Evolutionary conservation across 2,888 invertebrate species (phyloP).

Genomic region (Lamellibrachia columna): DNA sequence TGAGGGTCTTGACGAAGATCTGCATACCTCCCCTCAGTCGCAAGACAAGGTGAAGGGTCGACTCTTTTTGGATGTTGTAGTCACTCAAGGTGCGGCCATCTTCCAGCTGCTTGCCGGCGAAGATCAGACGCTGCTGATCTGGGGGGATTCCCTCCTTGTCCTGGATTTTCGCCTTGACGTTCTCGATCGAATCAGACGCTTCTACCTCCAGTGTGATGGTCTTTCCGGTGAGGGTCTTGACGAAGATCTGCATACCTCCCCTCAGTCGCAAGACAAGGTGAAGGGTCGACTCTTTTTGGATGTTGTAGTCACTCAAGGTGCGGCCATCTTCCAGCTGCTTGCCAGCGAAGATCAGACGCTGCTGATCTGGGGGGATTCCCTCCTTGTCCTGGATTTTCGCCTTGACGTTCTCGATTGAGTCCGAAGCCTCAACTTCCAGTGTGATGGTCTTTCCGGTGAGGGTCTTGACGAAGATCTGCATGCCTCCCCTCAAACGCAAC

Average conservation of each 20-base stretch:
- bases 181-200: constrained; percentile 93
- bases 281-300: constrained; percentile 94
- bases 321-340: constrained; percentile 92
- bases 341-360: constrained; percentile 89
- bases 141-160: constrained; percentile 69
- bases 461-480: constrained; percentile 68
- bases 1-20: constrained; percentile 46
- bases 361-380: constrained; percentile 78
- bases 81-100: constrained; percentile 91
- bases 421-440: constrained; percentile 78
- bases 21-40: constrained; percentile 75
- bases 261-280: constrained; percentile 90
- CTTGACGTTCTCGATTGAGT: constrained; percentile 95
- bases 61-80: constrained; percentile 95
- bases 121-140: constrained; percentile 88
- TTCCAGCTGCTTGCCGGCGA: constrained; percentile 91
- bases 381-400: constrained; percentile 61
- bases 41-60: constrained; percentile 89
- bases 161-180: constrained; percentile 78
- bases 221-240: constrained; percentile 45
- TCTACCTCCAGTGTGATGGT: constrained; percentile 70
- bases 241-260: constrained; percentile 47
- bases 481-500: constrained; percentile 78
- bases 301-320: constrained; percentile 91
- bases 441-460: constrained; percentile 66